These are phyloP conservation scores for Halotydeus destructor DNA, from an alignment of 1,140 invertebrate genomes.

Conservation along the genomic window DNA sequence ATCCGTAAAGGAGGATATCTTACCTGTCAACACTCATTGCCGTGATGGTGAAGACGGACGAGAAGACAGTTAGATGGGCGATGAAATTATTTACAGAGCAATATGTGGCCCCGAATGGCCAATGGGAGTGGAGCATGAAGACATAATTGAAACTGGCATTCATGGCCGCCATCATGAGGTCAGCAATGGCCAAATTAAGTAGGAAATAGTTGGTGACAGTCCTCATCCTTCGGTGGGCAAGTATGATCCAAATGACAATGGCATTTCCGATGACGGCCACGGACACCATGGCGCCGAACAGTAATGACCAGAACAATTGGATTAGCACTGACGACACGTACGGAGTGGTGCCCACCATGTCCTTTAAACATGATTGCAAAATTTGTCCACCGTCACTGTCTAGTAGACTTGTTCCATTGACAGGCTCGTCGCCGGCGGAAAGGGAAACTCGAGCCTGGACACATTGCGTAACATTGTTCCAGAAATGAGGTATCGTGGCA, in stretches of 20 bases:
- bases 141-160: conserved; percentile 30
- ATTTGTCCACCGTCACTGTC: too few species aligned
- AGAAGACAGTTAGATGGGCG: conserved; percentile 60
- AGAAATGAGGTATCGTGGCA: too few species aligned
- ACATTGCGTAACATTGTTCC: too few species aligned
- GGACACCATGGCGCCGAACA: conserved; percentile 37
- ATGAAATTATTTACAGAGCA: conserved; percentile 75
- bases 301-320: conserved; percentile 17
- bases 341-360: too few species aligned
- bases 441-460: too few species aligned
- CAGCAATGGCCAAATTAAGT: conserved; percentile 22
- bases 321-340: too few species aligned
- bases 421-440: too few species aligned
- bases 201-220: conserved; percentile 24
- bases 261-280: conserved; percentile 57
- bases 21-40: conserved; percentile 89
- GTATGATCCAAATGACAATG: conserved; percentile 72
- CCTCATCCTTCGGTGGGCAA: conserved; percentile 39
- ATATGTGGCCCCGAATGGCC: conserved; percentile 63
- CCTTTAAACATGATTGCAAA: too few species aligned
- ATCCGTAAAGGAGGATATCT: too few species aligned
- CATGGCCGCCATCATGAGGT: conserved; percentile 24
- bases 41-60: conserved; percentile 76
- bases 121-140: conserved; percentile 35
- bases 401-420: too few species aligned